Percentiles rank a stretch among this genome's conserved stretches.
Conservation (phyloP, 2,888 invertebrate species). For the Shargacucullia verbasci region DNA sequence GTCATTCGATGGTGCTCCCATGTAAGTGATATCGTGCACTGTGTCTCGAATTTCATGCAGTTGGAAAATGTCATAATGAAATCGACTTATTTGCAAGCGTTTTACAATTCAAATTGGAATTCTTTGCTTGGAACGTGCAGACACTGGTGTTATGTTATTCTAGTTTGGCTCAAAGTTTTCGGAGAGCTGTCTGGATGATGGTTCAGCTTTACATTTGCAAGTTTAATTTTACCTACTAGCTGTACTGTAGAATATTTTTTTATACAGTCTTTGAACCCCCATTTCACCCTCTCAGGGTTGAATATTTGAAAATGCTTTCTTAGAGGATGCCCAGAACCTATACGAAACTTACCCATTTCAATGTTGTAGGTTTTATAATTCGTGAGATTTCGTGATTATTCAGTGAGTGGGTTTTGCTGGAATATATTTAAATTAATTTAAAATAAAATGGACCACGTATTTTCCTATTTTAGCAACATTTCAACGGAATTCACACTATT, state of each 20-base stretch:
- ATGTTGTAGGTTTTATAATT: no score
- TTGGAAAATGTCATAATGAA: conserved; percentile 48
- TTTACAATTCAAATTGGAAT: conserved; percentile 62
- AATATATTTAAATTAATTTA: no score
- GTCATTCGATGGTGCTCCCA: conserved; percentile 17
- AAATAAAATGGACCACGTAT: not conserved
- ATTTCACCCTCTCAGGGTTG: no score
- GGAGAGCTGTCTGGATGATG: conserved; percentile 1
- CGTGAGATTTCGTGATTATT: no score
- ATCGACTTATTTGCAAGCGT: conserved; percentile 51
- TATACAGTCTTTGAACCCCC: no score
- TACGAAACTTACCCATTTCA: no score
- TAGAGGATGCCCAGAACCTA: no score
- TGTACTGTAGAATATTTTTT: no score
- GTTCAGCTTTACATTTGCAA: conserved; percentile 4
- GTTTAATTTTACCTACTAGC: conserved; percentile 7
- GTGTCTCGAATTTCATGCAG: conserved; percentile 45
- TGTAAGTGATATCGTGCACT: conserved; percentile 39
- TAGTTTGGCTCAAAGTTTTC: conserved; percentile 23
- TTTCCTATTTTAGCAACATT: no score
- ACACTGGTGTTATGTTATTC: conserved; percentile 25
- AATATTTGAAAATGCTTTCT: no score
- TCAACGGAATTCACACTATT: no score
- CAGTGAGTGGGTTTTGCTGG: no score
- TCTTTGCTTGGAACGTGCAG: conserved; percentile 46